Evolutionary conservation across 2,888 invertebrate species (phyloP).

Genomic region (Caenorhabditis plicata): DNA sequence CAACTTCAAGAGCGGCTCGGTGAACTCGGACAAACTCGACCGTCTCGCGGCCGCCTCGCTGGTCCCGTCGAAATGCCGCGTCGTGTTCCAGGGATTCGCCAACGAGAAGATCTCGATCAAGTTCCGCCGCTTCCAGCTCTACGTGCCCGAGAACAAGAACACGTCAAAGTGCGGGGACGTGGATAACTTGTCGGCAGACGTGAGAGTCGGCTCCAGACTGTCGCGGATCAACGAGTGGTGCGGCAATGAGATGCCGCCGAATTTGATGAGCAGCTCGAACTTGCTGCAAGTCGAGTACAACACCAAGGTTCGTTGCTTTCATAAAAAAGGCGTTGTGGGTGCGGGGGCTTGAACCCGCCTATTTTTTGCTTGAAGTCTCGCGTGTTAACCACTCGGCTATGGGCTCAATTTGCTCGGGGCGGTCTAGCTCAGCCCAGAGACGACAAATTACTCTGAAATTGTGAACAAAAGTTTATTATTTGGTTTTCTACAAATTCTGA

Average conservation of each 20-base stretch:
- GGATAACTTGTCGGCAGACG: conserved; percentile 69
- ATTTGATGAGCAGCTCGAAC: conserved; percentile 89
- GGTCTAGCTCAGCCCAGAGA: no score
- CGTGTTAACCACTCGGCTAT: no score
- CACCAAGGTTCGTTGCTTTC: conserved; percentile 48
- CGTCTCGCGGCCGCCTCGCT: conserved; percentile 12
- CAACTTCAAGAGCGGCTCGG: conserved; percentile 28
- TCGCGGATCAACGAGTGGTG: conserved; percentile 86
- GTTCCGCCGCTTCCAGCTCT: conserved; percentile 62
- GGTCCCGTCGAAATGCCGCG: conserved; percentile 39
- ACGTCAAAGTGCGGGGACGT: conserved; percentile 72
- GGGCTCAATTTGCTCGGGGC: no score
- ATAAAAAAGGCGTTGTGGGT: no score
- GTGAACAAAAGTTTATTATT: no score
- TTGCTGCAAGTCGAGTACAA: conserved; percentile 82
- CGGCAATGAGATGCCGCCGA: conserved; percentile 78
- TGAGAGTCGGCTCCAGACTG: conserved; percentile 80
- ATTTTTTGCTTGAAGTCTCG: no score
- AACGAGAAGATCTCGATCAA: conserved; percentile 58
- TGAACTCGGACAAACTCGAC: conserved; percentile 33
- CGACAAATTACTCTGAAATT: no score
- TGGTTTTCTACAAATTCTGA: background rate
- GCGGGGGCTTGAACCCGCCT: no score
- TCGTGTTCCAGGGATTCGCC: conserved; percentile 46
- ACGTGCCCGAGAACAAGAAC: conserved; percentile 41